Evolutionary conservation across 2,888 invertebrate species (phyloP).

Genomic region (Gymnoscelis rufifasciata): DNA sequence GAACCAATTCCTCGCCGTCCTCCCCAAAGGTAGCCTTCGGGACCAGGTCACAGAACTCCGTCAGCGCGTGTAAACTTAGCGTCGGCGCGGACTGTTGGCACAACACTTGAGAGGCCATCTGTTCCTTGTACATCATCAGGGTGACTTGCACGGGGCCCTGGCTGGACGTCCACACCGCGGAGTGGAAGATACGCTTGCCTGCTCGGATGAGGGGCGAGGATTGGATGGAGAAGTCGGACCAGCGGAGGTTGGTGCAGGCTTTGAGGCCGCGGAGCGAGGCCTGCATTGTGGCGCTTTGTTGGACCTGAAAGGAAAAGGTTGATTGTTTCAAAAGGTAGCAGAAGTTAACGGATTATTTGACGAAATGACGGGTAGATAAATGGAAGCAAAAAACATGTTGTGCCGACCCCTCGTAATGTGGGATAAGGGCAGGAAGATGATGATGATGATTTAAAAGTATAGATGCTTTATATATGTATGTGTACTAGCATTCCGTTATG

Average conservation of each 20-base stretch:
- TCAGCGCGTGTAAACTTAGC: slow-evolving; percentile 84
- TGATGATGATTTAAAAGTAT: too few species aligned
- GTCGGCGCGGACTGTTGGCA: slow-evolving; percentile 81
- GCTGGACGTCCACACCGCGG: slow-evolving; percentile 84
- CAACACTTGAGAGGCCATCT: slow-evolving; percentile 80
- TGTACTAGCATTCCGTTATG: too few species aligned
- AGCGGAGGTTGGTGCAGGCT: slow-evolving; percentile 84
- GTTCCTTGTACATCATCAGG: slow-evolving; percentile 81
- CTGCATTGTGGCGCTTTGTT: slow-evolving; percentile 84
- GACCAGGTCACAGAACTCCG: slow-evolving; percentile 89
- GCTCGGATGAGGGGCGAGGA: slow-evolving; percentile 78
- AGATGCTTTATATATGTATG: too few species aligned
- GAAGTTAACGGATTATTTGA: background rate
- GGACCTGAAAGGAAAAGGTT: slow-evolving; percentile 56
- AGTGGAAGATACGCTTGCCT: slow-evolving; percentile 86
- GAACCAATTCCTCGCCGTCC: slow-evolving; percentile 81
- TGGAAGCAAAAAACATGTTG: too few species aligned
- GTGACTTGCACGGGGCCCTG: slow-evolving; percentile 83
- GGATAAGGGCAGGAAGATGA: too few species aligned
- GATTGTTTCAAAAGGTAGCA: background rate
- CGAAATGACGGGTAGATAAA: too few species aligned
- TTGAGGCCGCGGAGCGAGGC: slow-evolving; percentile 84
- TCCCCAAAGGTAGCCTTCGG: slow-evolving; percentile 83
- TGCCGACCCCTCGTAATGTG: too few species aligned
- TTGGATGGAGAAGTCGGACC: slow-evolving; percentile 84